Percentiles rank a stretch among this genome's conserved stretches.
Evolutionary conservation across 2,888 invertebrate species (phyloP).

Genomic region (Anoplius nigerrimus): DNA sequence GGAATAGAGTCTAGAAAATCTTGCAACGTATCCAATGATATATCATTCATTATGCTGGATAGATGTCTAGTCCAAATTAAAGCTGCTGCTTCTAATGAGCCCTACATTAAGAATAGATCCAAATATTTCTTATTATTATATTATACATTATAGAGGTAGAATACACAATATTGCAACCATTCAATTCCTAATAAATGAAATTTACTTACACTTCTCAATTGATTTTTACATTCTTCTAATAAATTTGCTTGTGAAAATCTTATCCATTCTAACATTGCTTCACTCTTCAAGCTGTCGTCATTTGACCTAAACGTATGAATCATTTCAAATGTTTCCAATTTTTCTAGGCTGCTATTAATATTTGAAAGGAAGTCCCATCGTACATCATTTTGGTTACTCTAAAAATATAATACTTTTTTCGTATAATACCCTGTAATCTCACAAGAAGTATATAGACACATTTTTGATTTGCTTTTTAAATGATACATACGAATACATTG

Average conservation of each 20-base stretch:
- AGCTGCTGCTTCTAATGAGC: slow-evolving; percentile 65
- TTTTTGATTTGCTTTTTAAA: neutral
- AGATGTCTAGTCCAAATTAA: slow-evolving; percentile 71
- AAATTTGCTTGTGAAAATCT: slow-evolving; percentile 73
- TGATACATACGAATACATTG: slow-evolving; percentile 44
- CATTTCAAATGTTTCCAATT: slow-evolving; percentile 74
- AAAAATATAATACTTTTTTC: slow-evolving; percentile 35
- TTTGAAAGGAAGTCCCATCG: slow-evolving; percentile 41
- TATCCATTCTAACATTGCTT: slow-evolving; percentile 72
- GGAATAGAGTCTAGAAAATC: slow-evolving; percentile 61
- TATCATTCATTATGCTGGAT: slow-evolving; percentile 54
- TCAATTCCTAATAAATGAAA: neutral
- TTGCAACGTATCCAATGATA: slow-evolving; percentile 55
- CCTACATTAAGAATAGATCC: slow-evolving; percentile 44
- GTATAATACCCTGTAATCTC: neutral
- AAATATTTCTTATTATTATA: too few relatives aligned
- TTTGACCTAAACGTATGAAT: slow-evolving; percentile 53
- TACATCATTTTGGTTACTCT: slow-evolving; percentile 31
- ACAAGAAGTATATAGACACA: too few relatives aligned
- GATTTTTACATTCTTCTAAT: slow-evolving; percentile 70
- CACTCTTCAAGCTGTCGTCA: slow-evolving; percentile 47
- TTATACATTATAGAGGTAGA: too few relatives aligned
- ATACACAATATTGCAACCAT: too few relatives aligned
- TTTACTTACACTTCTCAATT: slow-evolving; percentile 70
- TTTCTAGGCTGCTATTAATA: slow-evolving; percentile 61